phyloP scores from a whole-genome alignment of 2,797 vertebrate species.

The Chiroxiphia lanceolata region DNA sequence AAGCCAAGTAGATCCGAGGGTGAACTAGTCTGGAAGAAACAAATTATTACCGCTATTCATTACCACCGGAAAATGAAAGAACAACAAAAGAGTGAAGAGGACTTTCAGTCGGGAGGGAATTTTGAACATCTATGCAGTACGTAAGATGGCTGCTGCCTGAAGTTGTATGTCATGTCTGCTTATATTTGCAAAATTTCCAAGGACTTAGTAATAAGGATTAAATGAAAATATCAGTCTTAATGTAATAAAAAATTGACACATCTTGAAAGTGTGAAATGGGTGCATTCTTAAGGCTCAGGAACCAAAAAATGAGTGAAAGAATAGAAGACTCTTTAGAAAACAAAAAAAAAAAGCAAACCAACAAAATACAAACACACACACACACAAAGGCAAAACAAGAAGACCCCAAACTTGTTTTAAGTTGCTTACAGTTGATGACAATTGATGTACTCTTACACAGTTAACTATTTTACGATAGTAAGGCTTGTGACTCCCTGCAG shows the following conservation, averaged over 20 bases:
- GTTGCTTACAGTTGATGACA: background rate
- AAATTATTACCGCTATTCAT: background rate
- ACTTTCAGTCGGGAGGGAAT: background rate
- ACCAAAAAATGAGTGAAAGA: background rate
- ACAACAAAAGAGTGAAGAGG: background rate
- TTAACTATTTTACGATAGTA: background rate
- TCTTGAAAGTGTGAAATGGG: background rate
- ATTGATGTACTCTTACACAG: background rate
- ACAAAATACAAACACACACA: too few relatives aligned
- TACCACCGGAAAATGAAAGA: background rate
- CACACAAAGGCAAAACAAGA: background rate
- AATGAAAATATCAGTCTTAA: background rate
- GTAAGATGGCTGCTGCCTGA: background rate
- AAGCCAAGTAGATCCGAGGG: background rate
- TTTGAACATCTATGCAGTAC: background rate
- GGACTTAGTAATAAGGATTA: background rate
- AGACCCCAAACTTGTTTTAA: background rate
- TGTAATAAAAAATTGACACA: background rate
- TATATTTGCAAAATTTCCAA: background rate
- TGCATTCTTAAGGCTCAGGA: background rate
- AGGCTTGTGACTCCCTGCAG: background rate
- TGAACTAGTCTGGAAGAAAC: background rate
- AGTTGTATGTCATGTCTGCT: background rate
- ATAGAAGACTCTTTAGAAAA: background rate
- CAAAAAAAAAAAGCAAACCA: background rate